Conservation (phyloP, 1,140 invertebrate species). For the Lepidostoma basale region DNA sequence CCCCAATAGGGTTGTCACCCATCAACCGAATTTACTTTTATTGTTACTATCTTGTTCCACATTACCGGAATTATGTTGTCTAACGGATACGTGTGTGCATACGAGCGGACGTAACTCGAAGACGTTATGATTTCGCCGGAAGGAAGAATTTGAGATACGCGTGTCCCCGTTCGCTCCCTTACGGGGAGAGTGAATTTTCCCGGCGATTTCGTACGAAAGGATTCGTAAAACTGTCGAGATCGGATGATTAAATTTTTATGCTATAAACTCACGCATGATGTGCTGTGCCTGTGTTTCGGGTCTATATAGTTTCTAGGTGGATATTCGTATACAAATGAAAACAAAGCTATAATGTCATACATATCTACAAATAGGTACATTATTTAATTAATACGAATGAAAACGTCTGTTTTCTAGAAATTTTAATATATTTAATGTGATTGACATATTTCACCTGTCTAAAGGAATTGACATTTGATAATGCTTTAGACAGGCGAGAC, state of each 20-base stretch:
- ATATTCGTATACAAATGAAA: no score
- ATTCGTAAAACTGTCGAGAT: slow-evolving; percentile 24
- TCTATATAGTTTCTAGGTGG: no score
- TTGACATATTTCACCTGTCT: no score
- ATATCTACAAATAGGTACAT: no score
- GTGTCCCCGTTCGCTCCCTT: neutral
- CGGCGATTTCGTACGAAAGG: slow-evolving; percentile 20
- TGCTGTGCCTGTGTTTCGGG: no score
- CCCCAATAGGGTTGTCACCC: slow-evolving; percentile 37
- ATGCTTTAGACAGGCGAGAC: no score
- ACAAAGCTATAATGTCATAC: no score
- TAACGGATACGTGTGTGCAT: slow-evolving; percentile 40
- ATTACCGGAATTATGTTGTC: slow-evolving; percentile 45
- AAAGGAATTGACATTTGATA: no score
- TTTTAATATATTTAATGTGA: no score
- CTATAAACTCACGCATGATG: slow-evolving; percentile 12
- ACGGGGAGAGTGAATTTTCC: slow-evolving; percentile 17
- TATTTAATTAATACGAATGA: no score
- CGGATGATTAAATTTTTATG: slow-evolving; percentile 26
- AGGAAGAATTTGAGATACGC: neutral
- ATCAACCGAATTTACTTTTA: slow-evolving; percentile 46
- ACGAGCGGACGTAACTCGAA: slow-evolving; percentile 24
- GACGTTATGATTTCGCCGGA: slow-evolving; percentile 8
- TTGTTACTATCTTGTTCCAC: slow-evolving; percentile 46
- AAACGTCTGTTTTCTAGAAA: no score